Percentiles rank a stretch among this genome's conserved stretches.
phyloP scores from a whole-genome alignment of 2,113 vertebrate species.

The Clarias macrocephalus region DNA sequence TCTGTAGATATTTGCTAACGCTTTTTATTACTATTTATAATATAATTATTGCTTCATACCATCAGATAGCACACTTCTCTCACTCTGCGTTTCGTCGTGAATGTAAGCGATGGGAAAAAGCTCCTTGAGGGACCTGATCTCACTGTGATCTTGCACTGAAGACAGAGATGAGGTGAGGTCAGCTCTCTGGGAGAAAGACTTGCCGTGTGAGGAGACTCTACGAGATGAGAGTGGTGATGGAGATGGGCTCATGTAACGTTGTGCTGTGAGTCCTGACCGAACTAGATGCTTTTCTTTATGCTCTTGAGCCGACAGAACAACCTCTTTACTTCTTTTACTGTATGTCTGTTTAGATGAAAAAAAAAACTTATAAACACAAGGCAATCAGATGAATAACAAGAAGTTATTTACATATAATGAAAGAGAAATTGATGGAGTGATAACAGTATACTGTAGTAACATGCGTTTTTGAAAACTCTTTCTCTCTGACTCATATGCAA shows the following conservation, averaged over 20 bases:
- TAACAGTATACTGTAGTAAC: not conserved
- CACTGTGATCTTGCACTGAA: constrained; percentile 55
- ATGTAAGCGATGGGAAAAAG: constrained; percentile 61
- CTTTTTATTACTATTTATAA: not conserved
- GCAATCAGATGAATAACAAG: not conserved
- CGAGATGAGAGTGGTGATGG: constrained; percentile 1
- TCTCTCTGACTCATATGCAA: not conserved
- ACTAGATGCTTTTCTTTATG: not conserved
- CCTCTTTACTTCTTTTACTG: constrained; percentile 39
- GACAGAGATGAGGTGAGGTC: constrained; percentile 42
- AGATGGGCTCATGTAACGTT: constrained; percentile 20
- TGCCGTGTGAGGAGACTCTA: not conserved
- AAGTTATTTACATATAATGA: not conserved
- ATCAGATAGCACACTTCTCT: constrained; percentile 59
- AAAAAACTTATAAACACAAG: not conserved
- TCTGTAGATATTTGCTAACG: not conserved
- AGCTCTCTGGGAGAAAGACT: constrained; percentile 13
- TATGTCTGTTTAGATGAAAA: constrained; percentile 49
- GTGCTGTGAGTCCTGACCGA: not conserved
- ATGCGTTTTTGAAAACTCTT: not conserved
- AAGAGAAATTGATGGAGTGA: not conserved
- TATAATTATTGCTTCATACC: not conserved
- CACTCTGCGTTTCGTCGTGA: constrained; percentile 58
- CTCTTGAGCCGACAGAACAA: not conserved
- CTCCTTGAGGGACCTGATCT: constrained; percentile 74